Evolutionary conservation across 2,113 vertebrate genomes (phyloP), one percentile per base, ranked within the genome.

Genomic region (Electrona antarctica): DNA sequence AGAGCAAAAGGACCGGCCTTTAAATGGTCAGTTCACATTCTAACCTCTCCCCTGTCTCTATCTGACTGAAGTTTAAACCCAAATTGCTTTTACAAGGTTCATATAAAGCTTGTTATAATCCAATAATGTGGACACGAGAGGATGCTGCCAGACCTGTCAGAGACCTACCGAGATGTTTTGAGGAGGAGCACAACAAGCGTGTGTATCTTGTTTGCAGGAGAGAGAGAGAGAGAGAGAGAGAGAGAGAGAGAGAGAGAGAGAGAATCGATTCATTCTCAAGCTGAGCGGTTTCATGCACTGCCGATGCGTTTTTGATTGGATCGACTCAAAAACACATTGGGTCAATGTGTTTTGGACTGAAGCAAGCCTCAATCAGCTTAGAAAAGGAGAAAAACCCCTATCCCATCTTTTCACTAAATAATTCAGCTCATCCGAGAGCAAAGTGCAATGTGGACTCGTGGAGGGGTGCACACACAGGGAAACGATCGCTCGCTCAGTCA

Each of bases 381-480:
- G 1, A 15, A 52, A 52, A 52, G 50, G 5, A 52, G 50, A 52
- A 12, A 11, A 70, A 81, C 33, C 45, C 74, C 50, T 60, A 70
- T 51, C 21, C 8, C 64, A n/a, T 73, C 8, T 33, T 71, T 76
- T 80, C 63, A 74, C 71, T 73, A 70, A 75, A 87, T 76, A 71
- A 87, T 81, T 64, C 74, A 67, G 75, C 63, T 78, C 41, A 75
- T 81, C 67, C 71, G 80, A 75, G 49, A 41, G 33, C 33, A 41
- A 6, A 41, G 33, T 41, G 33, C 33, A 41, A 41, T n/a, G n/a
- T n/a, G n/a, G n/a, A n/a, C n/a, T n/a, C 33, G 59, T n/a, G 21
- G 49, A 50, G 15, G 64, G 29, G 50, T 49, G 65, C 0, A 49
- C 3, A 5, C 60, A 59, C 8, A 29, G 4, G 62, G 14, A 50